Conservation (phyloP, 2,888 invertebrate genomes). For the Yponomeuta malinellus region DNA sequence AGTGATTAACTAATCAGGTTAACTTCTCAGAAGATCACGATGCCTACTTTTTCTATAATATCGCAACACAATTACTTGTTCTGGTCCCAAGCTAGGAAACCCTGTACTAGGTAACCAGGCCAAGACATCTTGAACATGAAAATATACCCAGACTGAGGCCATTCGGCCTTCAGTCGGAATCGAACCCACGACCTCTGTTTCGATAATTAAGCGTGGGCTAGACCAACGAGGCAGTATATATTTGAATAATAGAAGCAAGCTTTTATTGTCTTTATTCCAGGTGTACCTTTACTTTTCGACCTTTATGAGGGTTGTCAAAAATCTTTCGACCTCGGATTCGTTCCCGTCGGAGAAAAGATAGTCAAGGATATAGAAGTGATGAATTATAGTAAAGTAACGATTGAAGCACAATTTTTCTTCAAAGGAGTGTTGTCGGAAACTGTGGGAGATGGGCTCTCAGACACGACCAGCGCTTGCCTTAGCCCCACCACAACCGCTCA, state of each 20-base stretch:
- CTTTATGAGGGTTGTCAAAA: conserved; percentile 69
- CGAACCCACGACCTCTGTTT: no score
- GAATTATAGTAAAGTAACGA: conserved; percentile 72
- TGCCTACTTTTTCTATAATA: no score
- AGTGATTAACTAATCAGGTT: neutral
- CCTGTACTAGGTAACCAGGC: no score
- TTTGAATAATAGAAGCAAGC: neutral
- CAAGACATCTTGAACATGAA: no score
- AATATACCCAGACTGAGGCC: no score
- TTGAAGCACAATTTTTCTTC: conserved; percentile 72
- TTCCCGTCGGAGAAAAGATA: conserved; percentile 67
- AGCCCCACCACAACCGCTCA: conserved; percentile 27
- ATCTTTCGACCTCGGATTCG: conserved; percentile 59
- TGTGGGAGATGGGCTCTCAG: conserved; percentile 45
- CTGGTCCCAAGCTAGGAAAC: no score
- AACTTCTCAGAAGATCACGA: no score
- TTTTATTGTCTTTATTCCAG: conserved; percentile 29
- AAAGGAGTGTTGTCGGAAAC: conserved; percentile 58
- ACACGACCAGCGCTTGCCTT: conserved; percentile 57
- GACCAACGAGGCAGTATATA: no score
- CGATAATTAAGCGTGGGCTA: no score
- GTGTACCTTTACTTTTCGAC: conserved; percentile 59
- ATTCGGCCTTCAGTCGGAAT: no score
- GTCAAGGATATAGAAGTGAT: conserved; percentile 73
- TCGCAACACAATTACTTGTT: no score